Evolutionary conservation across 2,113 vertebrate species (phyloP).

Genomic region (Tenrec ecaudatus): DNA sequence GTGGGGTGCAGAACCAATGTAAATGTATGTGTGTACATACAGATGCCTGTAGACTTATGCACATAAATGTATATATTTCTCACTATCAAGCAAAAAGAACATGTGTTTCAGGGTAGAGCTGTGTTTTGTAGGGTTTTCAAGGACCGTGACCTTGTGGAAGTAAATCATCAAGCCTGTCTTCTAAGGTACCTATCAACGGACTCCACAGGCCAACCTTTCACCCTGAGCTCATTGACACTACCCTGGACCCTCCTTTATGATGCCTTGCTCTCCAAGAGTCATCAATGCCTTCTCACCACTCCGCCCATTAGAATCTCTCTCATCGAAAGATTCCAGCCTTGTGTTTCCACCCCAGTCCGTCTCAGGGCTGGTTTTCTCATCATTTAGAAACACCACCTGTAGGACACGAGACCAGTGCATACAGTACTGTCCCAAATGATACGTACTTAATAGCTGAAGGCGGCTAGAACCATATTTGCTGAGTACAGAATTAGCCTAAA

Average conservation of each 20-base stretch:
- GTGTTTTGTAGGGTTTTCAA: not conserved
- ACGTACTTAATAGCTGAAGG: not conserved
- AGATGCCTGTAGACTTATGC: not conserved
- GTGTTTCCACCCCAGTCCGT: not conserved
- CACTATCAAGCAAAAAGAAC: not conserved
- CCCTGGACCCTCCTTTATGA: not conserved
- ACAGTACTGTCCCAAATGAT: not conserved
- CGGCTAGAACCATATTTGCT: slow-evolving; percentile 25
- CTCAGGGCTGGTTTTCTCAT: not conserved
- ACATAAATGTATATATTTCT: not conserved
- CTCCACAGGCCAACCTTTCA: no score
- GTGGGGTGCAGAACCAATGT: not conserved
- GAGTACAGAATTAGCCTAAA: slow-evolving; percentile 11
- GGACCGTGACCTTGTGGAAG: not conserved
- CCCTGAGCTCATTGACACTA: not conserved
- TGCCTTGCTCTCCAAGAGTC: not conserved
- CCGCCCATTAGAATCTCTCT: not conserved
- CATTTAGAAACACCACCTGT: not conserved
- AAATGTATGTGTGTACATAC: not conserved
- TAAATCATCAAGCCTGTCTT: not conserved
- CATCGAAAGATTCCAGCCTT: not conserved
- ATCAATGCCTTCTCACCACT: not conserved
- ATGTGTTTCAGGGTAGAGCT: not conserved
- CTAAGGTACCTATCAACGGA: not conserved
- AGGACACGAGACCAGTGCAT: not conserved